These are phyloP conservation scores for Trichopria drosophilae DNA, from an alignment of 2,888 invertebrate species.

Conservation along the genomic window DNA sequence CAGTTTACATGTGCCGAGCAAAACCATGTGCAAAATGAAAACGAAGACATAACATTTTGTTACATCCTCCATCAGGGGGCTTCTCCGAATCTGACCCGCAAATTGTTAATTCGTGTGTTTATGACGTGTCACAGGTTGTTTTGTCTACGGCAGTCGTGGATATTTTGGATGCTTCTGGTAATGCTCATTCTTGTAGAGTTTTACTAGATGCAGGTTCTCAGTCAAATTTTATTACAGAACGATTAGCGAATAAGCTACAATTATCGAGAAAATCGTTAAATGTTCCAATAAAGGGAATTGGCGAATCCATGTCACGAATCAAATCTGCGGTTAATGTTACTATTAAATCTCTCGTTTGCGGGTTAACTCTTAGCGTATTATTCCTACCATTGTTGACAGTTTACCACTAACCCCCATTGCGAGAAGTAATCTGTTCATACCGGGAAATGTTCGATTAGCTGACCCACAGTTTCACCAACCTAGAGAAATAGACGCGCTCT, in stretches of 20 bases:
- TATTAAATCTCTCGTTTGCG: conserved; percentile 3
- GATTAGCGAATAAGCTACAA: conserved; percentile 8
- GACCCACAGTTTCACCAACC: conserved; percentile 13
- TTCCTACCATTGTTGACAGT: conserved; percentile 10
- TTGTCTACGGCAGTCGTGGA: conserved; percentile 16
- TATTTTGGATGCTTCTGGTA: conserved; percentile 2
- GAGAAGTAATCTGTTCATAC: neutral
- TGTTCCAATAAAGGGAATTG: conserved; percentile 13
- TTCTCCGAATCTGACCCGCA: too few species aligned
- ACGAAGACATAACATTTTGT: conserved; percentile 5
- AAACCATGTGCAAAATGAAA: conserved; percentile 3
- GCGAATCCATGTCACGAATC: conserved; percentile 4
- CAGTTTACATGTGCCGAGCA: neutral
- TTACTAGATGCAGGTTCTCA: conserved; percentile 20
- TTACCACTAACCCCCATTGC: neutral
- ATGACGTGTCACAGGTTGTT: too few species aligned
- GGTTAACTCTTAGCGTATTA: conserved; percentile 7
- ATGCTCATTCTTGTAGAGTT: conserved; percentile 7
- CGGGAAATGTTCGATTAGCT: too few species aligned
- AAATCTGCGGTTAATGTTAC: neutral
- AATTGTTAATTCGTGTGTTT: too few species aligned
- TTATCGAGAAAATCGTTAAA: neutral
- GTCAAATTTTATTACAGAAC: conserved; percentile 19
- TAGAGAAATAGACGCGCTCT: conserved; percentile 11
- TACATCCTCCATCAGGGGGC: too few species aligned